Evolutionary conservation across 1,140 invertebrate species (phyloP), one percentile per base, ranked within the genome.

Genomic region (Anthonomus grandis): DNA sequence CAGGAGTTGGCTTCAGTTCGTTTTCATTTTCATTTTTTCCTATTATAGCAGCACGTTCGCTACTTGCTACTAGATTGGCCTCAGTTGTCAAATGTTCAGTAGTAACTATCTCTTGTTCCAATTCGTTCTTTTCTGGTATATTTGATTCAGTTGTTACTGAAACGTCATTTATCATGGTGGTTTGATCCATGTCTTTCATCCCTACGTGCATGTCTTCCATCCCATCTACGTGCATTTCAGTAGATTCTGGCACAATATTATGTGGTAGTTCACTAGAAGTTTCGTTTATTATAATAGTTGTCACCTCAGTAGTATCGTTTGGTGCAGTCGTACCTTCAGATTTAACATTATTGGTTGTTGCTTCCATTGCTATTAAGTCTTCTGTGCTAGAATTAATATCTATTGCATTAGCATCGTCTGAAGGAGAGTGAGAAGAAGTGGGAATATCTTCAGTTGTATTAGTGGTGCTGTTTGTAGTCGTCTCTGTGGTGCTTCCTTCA

Each of bases 341-440:
- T 44, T 64, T 67, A 24, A 58, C 10, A 17, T 59, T 53, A 54
- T 64, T 61, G 2, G 69, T 73, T 6, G 70, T 73, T 8, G 70
- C 67, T 62, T 71, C 70, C 57, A 70, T 56, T 2, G 70, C 67
- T 18, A 72, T 64, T 27, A 71, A 58, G 48, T 72, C 70, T 61
- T 71, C 69, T 13, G 66, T 70, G 41, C 66, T 70, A 13, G 61
- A 64, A 45, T 41, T 60, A 2, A 58, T 34, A 31, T 64, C 64
- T 39, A 62, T 59, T 17, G 50, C 36, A 34, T 62, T 63, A 5
- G 17, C 12, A 19, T 15, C 15, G 25, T 18, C 18, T 12, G 38
- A 9, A 41, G 42, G 63, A 52, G 19, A 24, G 19, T n/a, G 17
- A 34, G 24, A 15, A 31, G n/a, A 13, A 31, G 24, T 48, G 10